These are phyloP conservation scores for Mungos mungo DNA, from an alignment of 2,113 vertebrate genomes.

Conservation along the genomic window DNA sequence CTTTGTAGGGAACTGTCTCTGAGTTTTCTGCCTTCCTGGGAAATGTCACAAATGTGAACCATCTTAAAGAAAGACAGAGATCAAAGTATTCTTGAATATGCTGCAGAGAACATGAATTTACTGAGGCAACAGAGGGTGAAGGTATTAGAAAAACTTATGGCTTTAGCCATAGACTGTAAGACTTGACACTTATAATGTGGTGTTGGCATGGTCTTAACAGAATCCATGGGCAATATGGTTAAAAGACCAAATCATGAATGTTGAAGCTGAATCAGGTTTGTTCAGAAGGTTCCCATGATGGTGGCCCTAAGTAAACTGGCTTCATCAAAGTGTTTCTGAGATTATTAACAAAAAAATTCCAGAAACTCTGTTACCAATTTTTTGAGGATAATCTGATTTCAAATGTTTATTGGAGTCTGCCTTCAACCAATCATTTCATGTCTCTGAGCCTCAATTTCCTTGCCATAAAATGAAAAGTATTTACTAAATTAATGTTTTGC, in stretches of 20 bases:
- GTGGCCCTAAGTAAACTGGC: not conserved
- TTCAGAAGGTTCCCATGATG: not conserved
- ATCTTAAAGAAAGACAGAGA: not conserved
- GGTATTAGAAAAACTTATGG: not conserved
- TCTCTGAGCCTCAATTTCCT: conserved; percentile 16
- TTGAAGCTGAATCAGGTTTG: not conserved
- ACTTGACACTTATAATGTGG: not conserved
- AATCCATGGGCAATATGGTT: not conserved
- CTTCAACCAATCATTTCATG: conserved; percentile 27
- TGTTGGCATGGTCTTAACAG: not conserved
- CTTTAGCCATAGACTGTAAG: not conserved
- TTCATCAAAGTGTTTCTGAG: not conserved
- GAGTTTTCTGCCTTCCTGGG: not conserved
- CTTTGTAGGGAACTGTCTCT: not conserved
- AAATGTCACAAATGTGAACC: not conserved
- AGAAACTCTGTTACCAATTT: not conserved
- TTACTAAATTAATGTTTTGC: conserved; percentile 26
- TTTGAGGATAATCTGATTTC: conserved; percentile 26
- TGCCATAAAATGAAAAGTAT: conserved; percentile 35
- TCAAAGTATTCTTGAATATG: not conserved
- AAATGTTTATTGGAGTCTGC: not conserved
- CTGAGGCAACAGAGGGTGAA: not conserved
- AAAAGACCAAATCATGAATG: not conserved
- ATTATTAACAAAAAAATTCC: not conserved
- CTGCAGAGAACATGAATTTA: not conserved